phyloP scores from a whole-genome alignment of 1,140 invertebrate genomes.

The Drosophila yakuba region DNA sequence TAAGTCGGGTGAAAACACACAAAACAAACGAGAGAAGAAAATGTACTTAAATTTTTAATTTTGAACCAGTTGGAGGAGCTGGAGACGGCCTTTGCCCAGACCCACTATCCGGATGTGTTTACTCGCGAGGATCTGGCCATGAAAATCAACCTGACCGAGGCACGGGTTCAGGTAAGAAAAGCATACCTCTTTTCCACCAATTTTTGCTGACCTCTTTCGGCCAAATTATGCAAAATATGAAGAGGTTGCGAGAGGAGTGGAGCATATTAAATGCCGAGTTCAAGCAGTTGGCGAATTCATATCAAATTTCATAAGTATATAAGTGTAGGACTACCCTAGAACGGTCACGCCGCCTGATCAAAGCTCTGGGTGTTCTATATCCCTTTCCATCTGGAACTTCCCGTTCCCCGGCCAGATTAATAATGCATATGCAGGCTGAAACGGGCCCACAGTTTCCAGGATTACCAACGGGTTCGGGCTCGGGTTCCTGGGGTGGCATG shows the following conservation, averaged over 20 bases:
- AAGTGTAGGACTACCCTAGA: slow-evolving; percentile 37
- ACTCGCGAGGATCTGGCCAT: slow-evolving; percentile 98
- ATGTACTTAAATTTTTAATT: slow-evolving; percentile 61
- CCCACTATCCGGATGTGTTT: slow-evolving; percentile 99
- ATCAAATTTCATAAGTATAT: slow-evolving; percentile 79
- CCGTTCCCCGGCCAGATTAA: slow-evolving; percentile 47
- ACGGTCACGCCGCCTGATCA: slow-evolving; percentile 73
- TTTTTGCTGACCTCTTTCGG: background rate
- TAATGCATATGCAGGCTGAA: slow-evolving; percentile 74
- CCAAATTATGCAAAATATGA: background rate
- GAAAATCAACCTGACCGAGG: slow-evolving; percentile 99
- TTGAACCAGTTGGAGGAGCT: slow-evolving; percentile 92
- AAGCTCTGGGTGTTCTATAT: slow-evolving; percentile 35
- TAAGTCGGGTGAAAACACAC: slow-evolving; percentile 80
- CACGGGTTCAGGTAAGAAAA: slow-evolving; percentile 95
- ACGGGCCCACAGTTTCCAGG: slow-evolving; percentile 22
- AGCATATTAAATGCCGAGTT: slow-evolving; percentile 20
- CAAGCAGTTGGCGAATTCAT: slow-evolving; percentile 59
- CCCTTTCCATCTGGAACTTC: slow-evolving; percentile 4
- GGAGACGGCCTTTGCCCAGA: slow-evolving; percentile 98
- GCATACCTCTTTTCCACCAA: background rate
- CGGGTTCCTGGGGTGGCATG: slow-evolving; percentile 18
- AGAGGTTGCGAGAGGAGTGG: background rate
- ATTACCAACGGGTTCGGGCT: slow-evolving; percentile 40
- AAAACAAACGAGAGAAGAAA: background rate